phyloP scores from a whole-genome alignment of 2,113 vertebrate species.

The Pedionomus torquatus region DNA sequence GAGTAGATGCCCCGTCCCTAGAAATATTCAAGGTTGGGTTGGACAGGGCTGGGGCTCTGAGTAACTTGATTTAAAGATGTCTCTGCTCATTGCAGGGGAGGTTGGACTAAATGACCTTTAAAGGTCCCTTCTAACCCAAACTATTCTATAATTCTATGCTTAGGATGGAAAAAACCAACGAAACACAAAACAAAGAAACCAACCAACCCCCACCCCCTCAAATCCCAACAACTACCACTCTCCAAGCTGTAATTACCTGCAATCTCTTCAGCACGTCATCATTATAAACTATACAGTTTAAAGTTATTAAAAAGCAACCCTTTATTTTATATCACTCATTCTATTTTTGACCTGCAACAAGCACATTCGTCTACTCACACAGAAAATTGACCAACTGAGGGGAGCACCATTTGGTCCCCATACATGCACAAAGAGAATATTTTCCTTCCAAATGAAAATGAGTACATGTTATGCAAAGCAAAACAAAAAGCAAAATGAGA shows the following conservation, averaged over 20 bases:
- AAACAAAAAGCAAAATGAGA: neutral
- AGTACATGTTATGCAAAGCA: fast-evolving
- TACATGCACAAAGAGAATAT: neutral
- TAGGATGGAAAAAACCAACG: too few relatives aligned
- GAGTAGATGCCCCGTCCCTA: neutral
- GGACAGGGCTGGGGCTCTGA: neutral
- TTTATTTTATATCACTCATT: neutral
- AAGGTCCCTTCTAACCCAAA: neutral
- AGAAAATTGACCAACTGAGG: neutral
- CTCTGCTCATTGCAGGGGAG: neutral
- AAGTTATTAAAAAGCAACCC: neutral
- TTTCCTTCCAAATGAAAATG: neutral
- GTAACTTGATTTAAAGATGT: neutral
- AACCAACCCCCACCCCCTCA: neutral
- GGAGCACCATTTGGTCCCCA: neutral
- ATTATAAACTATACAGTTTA: neutral
- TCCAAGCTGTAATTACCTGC: neutral
- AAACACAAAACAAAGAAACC: too few relatives aligned
- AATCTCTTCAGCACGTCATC: neutral
- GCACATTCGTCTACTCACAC: neutral
- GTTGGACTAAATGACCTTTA: neutral
- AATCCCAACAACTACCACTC: neutral
- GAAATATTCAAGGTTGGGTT: neutral
- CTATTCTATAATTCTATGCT: neutral
- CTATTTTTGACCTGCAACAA: neutral